Conservation (phyloP, 23 tunicate species). For the Trididemnum miniatum region DNA sequence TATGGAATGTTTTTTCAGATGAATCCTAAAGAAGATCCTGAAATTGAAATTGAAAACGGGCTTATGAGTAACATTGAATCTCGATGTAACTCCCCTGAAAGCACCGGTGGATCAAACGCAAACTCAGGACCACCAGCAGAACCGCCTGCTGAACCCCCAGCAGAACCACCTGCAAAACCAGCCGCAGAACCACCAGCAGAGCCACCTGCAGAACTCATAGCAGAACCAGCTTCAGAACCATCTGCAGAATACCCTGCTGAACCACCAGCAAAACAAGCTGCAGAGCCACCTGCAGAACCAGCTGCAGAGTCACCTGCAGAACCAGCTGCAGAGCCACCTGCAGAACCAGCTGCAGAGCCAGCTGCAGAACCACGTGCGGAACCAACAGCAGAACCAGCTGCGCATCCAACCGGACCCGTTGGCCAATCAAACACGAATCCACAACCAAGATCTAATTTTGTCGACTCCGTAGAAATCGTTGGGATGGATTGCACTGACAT, state of each 20-base stretch:
- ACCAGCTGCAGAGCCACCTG: too few species aligned
- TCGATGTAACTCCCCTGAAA: not conserved
- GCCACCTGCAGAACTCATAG: not conserved
- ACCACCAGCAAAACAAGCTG: too few species aligned
- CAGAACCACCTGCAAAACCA: not conserved
- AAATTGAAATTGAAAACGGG: conserved; percentile 29
- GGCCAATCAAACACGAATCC: too few species aligned
- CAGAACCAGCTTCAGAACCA: not conserved
- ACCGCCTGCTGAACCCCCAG: conserved; percentile 48
- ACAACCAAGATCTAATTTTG: not conserved
- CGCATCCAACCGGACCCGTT: too few species aligned
- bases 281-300: too few species aligned
- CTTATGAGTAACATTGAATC: conserved; percentile 36
- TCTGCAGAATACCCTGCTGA: too few species aligned
- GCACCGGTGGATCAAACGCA: not conserved
- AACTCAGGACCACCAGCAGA: conserved; percentile 46
- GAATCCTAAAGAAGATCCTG: conserved; percentile 48
- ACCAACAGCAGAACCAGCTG: too few species aligned
- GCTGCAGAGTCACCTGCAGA: too few species aligned
- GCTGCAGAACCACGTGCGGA: too few species aligned
- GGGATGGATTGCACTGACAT: conserved; percentile 82
- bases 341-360: too few species aligned
- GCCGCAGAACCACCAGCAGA: not conserved
- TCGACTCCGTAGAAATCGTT: conserved; percentile 18
- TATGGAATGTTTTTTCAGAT: not conserved